Percentiles rank a stretch among this genome's conserved stretches.
Evolutionary conservation across 2,797 vertebrate species (phyloP).

Genomic region (Myotis findleyi): DNA sequence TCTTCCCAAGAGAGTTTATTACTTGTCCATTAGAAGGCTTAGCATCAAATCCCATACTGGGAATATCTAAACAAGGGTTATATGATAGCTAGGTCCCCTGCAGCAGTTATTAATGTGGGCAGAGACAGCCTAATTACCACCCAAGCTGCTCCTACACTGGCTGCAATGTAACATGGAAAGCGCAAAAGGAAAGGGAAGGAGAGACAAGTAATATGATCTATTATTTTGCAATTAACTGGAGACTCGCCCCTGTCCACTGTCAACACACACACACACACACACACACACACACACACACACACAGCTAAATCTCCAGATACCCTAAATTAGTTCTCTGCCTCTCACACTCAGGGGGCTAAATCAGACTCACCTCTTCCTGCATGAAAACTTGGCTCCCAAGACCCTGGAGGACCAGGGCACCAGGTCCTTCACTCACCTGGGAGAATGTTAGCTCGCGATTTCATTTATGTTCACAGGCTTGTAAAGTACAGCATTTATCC

Average conservation of each 20-base stretch:
- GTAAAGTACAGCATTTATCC: neutral
- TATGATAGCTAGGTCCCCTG: neutral
- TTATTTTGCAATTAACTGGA: constrained; percentile 65
- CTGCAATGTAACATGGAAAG: neutral
- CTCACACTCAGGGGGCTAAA: neutral
- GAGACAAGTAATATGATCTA: constrained; percentile 40
- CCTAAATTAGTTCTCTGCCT: neutral
- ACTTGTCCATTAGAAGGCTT: constrained; percentile 54
- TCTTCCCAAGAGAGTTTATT: constrained; percentile 52
- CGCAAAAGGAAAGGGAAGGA: constrained; percentile 17
- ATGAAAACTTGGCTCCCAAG: neutral
- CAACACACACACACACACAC: neutral
- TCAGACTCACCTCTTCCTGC: neutral
- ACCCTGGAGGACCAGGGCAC: too few species aligned
- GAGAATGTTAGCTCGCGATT: neutral
- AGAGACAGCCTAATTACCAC: constrained; percentile 56
- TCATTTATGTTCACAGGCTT: neutral
- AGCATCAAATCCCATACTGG: constrained; percentile 11
- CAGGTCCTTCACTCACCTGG: neutral
- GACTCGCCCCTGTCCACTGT: neutral
- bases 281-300: neutral
- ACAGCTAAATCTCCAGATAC: neutral
- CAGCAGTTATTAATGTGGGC: neutral
- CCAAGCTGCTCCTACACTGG: neutral
- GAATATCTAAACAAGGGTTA: constrained; percentile 54